Evolutionary conservation across 2,888 invertebrate genomes (phyloP), one percentile per base, ranked within the genome.

Genomic region (Rosalia funebris): DNA sequence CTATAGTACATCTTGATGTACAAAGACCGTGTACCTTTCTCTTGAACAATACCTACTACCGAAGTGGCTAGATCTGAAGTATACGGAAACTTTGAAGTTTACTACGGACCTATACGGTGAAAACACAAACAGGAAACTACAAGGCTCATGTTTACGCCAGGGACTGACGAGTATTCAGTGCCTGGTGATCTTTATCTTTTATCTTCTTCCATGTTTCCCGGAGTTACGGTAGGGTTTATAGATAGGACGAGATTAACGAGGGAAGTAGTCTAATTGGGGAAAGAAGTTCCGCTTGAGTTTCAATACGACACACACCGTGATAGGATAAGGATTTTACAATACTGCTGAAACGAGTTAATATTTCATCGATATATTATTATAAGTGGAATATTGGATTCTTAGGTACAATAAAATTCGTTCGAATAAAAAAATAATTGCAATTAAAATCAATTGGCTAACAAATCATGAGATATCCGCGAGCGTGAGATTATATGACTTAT

Each of bases 71-170:
- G 34, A 25, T 34, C 2, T 34, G 10, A 10, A 10, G 7, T 34
- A 11, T 34, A 34, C 3, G 19, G 48, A 48, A 48, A 37, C 48
- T 48, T 48, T 19, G 36, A 20, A 48, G 36, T 36, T 19, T 44
- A 20, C 36, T 20, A 7, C 19, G 36, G 37, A 19, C 36, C 19
- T 12, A 19, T 48, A 19, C 32, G 11, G 19, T 20, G 9, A 12
- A 48, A 48, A 48, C 37, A 48, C 48, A 48, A 48, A 48, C 34
- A 47, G 36, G 36, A 11, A 48, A 37, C 19, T 37, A 36, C 48
- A 48, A 11, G 36, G 14, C 19, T n/a, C 48, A 2, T 48, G 36
- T 37, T 48, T 48, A 48, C 48, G 36, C 48, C 10, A 12, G 37
- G 37, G 48, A 37, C 19, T 12, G 11, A 11, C 7, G 12, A 36